phyloP scores from a whole-genome alignment of 1,140 invertebrate genomes.

The Rhagoletis pomonella region DNA sequence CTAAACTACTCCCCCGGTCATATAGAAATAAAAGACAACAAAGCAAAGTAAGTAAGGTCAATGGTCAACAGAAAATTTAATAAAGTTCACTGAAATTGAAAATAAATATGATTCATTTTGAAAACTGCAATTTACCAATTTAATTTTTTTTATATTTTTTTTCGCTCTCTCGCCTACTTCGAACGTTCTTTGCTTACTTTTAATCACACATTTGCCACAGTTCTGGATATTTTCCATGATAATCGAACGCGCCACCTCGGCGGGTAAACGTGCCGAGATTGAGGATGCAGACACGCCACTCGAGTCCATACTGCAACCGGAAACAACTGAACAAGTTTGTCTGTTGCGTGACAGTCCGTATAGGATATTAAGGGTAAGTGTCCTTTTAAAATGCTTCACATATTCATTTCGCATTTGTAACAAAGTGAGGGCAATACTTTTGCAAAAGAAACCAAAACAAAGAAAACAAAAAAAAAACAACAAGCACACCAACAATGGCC shows the following conservation, averaged over 20 bases:
- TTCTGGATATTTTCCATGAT: conserved; percentile 73
- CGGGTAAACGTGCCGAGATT: conserved; percentile 66
- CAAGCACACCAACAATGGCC: background rate
- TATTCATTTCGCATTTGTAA: background rate
- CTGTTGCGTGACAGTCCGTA: conserved; percentile 80
- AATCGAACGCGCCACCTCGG: conserved; percentile 64
- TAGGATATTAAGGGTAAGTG: conserved; percentile 80
- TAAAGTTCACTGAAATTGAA: background rate
- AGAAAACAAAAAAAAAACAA: background rate
- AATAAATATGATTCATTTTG: background rate
- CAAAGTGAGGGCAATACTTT: background rate
- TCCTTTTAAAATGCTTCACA: background rate
- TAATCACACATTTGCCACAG: conserved; percentile 57
- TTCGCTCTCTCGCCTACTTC: background rate
- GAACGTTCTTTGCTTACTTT: background rate
- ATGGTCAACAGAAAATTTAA: background rate
- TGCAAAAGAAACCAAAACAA: background rate
- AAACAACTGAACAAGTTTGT: conserved; percentile 75
- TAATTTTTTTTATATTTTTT: background rate
- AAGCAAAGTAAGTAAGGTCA: conserved; percentile 62
- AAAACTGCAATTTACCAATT: conserved; percentile 18
- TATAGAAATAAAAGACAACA: conserved; percentile 61
- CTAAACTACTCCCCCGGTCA: conserved; percentile 60
- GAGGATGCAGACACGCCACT: conserved; percentile 73
- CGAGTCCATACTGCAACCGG: conserved; percentile 75